Base-by-base conservation (phyloP, 2,888 invertebrate species). In the Callosobruchus maculatus region DNA sequence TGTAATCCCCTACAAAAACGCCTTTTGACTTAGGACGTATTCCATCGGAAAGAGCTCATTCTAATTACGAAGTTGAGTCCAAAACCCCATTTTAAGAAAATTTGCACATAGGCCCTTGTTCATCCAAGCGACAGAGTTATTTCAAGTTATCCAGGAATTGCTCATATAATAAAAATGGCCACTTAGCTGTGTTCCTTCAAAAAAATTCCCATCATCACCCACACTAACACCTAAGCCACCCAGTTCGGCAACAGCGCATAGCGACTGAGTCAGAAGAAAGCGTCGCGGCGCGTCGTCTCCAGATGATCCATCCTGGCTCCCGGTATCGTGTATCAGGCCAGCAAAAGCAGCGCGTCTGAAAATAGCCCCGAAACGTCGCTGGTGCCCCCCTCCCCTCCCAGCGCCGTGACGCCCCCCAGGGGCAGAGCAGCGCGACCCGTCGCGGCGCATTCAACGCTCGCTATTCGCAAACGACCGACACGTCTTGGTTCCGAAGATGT, bases 391-490 rank as follows among this genome's bases (percentile, higher is more conserved):
- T 72, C 74, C 81, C 70, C 70, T 21, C 2, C 67, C n/a, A n/a
- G n/a, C n/a, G n/a, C n/a, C n/a, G n/a, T 49, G 71, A 71, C 49
- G n/a, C n/a, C 49, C 68, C 74, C 72, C 76, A 74, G 76, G 75
- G 77, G 78, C 81, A 21, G 66, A 66, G 81, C 79, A 49, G 9
- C 49, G 13, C 80, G 83, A 78, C 84, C 76, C 77, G 80, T 79
- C 78, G 81, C 81, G 70, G 7, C 70, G 70, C 93, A 93, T 93
- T 93, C 93, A 93, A 93, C 93, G 93, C 93, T 93, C 92, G 92
- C 93, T 92, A 93, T 93, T 93, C 93, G 93, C 93, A 94, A 94
- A 94, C 95, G 94, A 95, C 93, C 94, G 94, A 95, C 26, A 26
- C 95, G 94, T 94, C 94, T 95, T 94, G 93, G 92, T 92, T 26